A percentile compares a stretch with the other conserved stretches of the same genome.
Conservation (phyloP, 2,113 vertebrate species). For the Acrocephalus arundinaceus region DNA sequence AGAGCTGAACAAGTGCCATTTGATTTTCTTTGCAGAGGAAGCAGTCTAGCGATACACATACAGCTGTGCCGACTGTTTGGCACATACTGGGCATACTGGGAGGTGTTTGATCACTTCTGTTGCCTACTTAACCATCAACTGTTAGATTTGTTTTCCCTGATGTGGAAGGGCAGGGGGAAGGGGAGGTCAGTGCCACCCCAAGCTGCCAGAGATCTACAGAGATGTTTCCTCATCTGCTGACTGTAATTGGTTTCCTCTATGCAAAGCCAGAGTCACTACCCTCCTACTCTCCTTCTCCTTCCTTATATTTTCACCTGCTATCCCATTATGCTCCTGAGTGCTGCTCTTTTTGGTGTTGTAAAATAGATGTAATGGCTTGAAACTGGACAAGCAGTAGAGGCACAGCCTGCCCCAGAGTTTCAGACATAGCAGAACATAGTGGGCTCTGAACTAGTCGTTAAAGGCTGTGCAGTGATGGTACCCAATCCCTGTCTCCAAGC, state of each 20-base stretch:
- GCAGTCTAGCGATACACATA: neutral
- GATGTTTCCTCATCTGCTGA: neutral
- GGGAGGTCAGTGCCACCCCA: neutral
- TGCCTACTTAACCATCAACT: neutral
- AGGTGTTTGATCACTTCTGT: neutral
- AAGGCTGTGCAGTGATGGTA: neutral
- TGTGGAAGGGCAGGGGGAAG: neutral
- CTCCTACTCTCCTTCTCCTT: neutral
- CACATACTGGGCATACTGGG: neutral
- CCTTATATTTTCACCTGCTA: neutral
- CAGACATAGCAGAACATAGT: neutral
- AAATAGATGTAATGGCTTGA: neutral
- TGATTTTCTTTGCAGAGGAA: slow-evolving; percentile 29
- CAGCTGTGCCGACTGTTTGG: slow-evolving; percentile 6
- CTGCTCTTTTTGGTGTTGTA: neutral
- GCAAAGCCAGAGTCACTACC: neutral
- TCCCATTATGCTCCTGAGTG: neutral
- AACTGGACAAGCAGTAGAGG: neutral
- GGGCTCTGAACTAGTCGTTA: neutral
- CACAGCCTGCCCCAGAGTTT: neutral
- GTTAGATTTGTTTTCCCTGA: neutral
- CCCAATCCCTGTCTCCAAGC: neutral
- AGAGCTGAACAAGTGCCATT: neutral
- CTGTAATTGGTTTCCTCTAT: neutral
- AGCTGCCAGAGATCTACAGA: neutral